phyloP scores from a whole-genome alignment of 1,140 invertebrate genomes.

The Acyrthosiphon pisum region DNA sequence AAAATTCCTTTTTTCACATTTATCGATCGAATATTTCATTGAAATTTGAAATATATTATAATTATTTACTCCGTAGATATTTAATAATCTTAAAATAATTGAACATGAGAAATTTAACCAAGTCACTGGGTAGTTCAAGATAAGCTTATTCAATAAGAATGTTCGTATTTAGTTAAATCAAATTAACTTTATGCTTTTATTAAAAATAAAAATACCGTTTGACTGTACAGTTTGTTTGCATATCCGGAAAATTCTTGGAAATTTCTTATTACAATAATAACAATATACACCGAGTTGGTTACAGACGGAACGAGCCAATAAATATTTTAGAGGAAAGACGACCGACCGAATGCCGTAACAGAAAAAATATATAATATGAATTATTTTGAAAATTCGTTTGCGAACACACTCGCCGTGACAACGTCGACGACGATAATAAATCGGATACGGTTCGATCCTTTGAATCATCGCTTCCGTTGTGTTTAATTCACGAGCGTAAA shows the following conservation, averaged over 20 bases:
- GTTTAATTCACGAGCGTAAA: slow-evolving; percentile 12
- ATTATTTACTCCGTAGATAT: not conserved
- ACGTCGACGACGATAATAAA: not conserved
- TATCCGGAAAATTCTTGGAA: not conserved
- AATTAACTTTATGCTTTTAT: not conserved
- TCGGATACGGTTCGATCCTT: not conserved
- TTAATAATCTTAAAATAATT: slow-evolving; percentile 2
- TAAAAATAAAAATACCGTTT: not conserved
- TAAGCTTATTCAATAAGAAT: not conserved
- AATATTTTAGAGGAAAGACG: not conserved
- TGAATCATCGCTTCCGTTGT: slow-evolving; percentile 34
- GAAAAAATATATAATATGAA: not conserved
- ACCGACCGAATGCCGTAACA: not conserved
- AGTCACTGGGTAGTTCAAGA: not conserved
- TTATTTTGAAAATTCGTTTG: not conserved
- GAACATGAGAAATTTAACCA: not conserved
- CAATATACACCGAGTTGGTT: not conserved
- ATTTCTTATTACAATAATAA: not conserved
- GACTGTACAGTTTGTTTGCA: not conserved
- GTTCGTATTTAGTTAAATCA: not conserved
- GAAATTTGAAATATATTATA: not conserved
- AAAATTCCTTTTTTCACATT: not conserved
- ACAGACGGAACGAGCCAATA: not conserved
- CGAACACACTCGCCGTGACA: not conserved
- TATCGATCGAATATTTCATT: not conserved